These are phyloP conservation scores for Rhegmatorhina hoffmannsi DNA, from an alignment of 2,113 vertebrate species.

Conservation along the genomic window DNA sequence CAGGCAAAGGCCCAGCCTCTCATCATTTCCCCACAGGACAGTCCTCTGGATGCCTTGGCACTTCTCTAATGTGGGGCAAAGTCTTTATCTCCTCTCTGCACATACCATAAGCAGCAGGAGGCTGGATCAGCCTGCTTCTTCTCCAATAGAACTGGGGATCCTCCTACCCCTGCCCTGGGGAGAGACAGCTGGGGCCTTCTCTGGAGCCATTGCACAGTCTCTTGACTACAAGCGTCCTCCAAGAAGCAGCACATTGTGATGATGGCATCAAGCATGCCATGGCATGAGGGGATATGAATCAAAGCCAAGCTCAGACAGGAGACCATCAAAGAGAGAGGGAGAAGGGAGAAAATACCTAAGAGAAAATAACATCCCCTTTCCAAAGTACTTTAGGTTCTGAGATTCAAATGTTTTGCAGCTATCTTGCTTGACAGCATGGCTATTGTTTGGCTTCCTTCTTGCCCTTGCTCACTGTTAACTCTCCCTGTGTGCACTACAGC, in stretches of 20 bases:
- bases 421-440: background rate
- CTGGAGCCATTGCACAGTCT: background rate
- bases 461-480: background rate
- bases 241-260: background rate
- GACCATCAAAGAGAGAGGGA: background rate
- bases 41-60: background rate
- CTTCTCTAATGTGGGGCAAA: background rate
- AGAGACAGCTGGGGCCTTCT: background rate
- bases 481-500: background rate
- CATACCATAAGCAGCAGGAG: background rate
- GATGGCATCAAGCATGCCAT: background rate
- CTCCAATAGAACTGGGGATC: background rate
- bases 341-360: background rate
- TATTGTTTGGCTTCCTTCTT: background rate
- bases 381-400: background rate
- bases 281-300: background rate
- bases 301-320: background rate
- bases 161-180: background rate
- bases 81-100: background rate
- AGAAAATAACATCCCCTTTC: background rate
- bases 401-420: background rate
- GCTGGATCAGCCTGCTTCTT: background rate
- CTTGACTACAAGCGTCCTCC: background rate
- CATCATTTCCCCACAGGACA: background rate
- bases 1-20: background rate